These are phyloP conservation scores for Litoditis marina DNA, from an alignment of 2,888 invertebrate species.

Conservation along the genomic window DNA sequence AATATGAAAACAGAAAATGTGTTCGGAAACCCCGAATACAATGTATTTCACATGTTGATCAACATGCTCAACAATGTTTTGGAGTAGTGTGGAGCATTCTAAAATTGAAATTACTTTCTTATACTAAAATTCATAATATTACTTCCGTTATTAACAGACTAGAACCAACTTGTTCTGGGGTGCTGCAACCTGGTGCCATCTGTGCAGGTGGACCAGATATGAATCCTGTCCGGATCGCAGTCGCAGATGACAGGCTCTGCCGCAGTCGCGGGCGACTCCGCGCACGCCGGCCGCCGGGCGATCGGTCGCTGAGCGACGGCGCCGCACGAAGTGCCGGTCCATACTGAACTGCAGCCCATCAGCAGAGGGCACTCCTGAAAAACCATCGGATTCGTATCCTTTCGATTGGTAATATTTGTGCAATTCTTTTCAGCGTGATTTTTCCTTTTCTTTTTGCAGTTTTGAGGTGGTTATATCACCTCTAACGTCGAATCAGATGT, in stretches of 20 bases:
- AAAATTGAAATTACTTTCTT: too few species aligned
- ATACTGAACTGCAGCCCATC: constrained; percentile 24
- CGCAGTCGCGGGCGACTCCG: constrained; percentile 51
- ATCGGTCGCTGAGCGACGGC: constrained; percentile 18
- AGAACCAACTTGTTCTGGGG: constrained; percentile 29
- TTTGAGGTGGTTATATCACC: too few species aligned
- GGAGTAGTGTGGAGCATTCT: too few species aligned
- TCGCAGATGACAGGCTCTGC: constrained; percentile 43
- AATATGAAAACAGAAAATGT: too few species aligned
- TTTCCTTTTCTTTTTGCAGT: too few species aligned
- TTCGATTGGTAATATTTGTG: neutral
- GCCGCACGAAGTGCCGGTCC: constrained; percentile 32
- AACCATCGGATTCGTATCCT: too few species aligned
- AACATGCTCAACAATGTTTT: too few species aligned
- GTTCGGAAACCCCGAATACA: too few species aligned
- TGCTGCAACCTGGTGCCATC: constrained; percentile 34
- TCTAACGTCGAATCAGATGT: too few species aligned
- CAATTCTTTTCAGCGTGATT: neutral
- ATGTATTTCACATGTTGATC: too few species aligned
- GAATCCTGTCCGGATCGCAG: constrained; percentile 37
- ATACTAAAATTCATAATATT: too few species aligned
- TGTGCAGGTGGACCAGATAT: constrained; percentile 36
- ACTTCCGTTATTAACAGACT: too few species aligned
- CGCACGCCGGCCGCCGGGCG: constrained; percentile 19
- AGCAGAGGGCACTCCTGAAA: constrained; percentile 20